Percentiles rank a stretch among this genome's conserved stretches.
Evolutionary conservation across 2,113 vertebrate species (phyloP).

Genomic region (Prunella fulvescens): DNA sequence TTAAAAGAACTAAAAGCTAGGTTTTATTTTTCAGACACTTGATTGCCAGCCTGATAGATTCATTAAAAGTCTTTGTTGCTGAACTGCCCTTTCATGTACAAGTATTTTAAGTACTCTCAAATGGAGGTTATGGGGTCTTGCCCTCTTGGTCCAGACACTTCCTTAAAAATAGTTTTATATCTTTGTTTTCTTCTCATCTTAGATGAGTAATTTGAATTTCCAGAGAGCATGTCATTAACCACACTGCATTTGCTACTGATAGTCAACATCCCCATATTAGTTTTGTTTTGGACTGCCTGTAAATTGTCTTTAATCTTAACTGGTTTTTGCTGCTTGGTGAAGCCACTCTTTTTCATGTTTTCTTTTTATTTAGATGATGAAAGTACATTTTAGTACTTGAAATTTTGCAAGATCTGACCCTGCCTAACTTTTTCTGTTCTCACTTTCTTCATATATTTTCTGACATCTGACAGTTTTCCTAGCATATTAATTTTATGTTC

Average conservation of each 20-base stretch:
- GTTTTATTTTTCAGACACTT: background rate
- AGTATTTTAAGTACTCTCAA: background rate
- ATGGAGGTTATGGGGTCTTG: background rate
- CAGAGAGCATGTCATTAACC: background rate
- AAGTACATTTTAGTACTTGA: constrained; percentile 6
- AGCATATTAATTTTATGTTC: constrained; percentile 1
- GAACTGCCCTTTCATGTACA: background rate
- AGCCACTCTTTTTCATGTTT: background rate
- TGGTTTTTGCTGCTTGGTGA: background rate
- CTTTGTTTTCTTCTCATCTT: constrained; percentile 26
- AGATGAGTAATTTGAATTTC: constrained; percentile 27
- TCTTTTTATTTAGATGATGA: constrained; percentile 21
- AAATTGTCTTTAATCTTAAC: constrained; percentile 25
- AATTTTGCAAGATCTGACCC: constrained; percentile 11
- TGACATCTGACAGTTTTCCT: constrained; percentile 26
- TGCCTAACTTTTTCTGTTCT: background rate
- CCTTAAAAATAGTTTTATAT: background rate
- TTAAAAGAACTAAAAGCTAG: background rate
- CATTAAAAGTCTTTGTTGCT: background rate
- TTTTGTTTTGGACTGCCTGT: constrained; percentile 10
- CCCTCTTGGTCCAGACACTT: background rate
- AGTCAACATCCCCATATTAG: constrained; percentile 5
- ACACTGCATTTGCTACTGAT: background rate
- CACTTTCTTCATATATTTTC: background rate
- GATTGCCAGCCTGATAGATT: background rate